Evolutionary conservation across 1,140 invertebrate genomes (phyloP), one percentile per base, ranked within the genome.

Genomic region (Periplaneta americana): DNA sequence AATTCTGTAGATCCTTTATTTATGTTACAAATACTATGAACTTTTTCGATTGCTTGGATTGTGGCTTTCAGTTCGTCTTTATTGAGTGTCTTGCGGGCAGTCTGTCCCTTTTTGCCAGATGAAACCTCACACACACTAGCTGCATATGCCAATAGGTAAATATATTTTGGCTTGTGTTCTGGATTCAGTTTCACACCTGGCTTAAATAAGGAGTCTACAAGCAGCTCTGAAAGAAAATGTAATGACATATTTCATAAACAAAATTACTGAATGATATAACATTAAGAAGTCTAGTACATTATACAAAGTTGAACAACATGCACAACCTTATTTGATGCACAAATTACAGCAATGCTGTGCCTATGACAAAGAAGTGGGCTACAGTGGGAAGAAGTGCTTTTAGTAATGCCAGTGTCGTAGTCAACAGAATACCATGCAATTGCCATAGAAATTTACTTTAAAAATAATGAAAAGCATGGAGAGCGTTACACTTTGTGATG

Each of bases 151-250:
- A 99, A 88, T 57, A 99, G 89, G 89, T 96, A 97, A 85, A 99
- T 96, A 86, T 99, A 99, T 87, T 99, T 99, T 4, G 97, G 93
- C 89, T 98, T 98, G 86, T 99, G 97, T 86, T 99, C 98, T 0
- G 95, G 96, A 89, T 99, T 98, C 74, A 99, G 90, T 90, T 98
- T 98, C 4, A 95, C 94, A 18, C 96, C 95, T 31, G 96, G 94
- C 86, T 97, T 98, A 86, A 99, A 99, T 18, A 99, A 88, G 0
- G 96, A 92, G 88, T 99, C 98, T 34, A 99, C 95, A 0, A 99
- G 89, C 32, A 99, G 90, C 89, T 99, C 97, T 94, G 88, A 22
- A 66, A 66, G 22, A 66, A 13, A 48, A 17, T 6, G 4, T 6
- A 48, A 1, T 48, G n/a, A n/a, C n/a, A n/a, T n/a, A n/a, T n/a